phyloP scores from a whole-genome alignment of 2,113 vertebrate species.

The Xerus inauris region DNA sequence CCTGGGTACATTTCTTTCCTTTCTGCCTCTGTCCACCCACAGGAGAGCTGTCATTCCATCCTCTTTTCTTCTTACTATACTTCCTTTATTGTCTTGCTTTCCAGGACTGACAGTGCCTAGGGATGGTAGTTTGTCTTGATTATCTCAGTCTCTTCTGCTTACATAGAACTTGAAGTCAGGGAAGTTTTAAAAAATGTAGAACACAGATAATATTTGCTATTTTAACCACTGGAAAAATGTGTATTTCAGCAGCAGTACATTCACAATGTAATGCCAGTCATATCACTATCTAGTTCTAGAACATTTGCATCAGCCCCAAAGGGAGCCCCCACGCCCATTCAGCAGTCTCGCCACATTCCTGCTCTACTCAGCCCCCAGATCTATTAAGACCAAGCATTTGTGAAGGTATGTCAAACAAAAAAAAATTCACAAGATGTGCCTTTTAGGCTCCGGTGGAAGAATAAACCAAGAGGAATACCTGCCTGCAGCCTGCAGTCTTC shows the following conservation, averaged over 20 bases:
- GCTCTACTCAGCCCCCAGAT: background rate
- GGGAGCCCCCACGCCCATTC: background rate
- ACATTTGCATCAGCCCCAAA: background rate
- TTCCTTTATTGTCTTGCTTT: background rate
- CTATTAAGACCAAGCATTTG: background rate
- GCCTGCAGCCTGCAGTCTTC: background rate
- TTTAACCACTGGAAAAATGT: background rate
- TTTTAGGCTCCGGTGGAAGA: background rate
- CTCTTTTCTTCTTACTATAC: accelerated
- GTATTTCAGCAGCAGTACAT: background rate
- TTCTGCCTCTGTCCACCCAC: background rate
- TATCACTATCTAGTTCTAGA: background rate
- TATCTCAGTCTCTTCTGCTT: background rate
- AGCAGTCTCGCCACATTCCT: background rate
- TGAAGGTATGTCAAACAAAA: too few relatives aligned
- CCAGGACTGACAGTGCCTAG: accelerated
- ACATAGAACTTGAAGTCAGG: background rate
- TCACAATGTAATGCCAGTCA: accelerated
- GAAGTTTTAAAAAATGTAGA: background rate
- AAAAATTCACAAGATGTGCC: background rate
- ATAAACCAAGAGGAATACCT: background rate
- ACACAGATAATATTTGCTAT: background rate
- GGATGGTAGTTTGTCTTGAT: accelerated
- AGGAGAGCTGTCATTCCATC: too few relatives aligned
- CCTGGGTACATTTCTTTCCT: background rate